Base-by-base conservation (phyloP, 2,888 invertebrate genomes). In the Anthophora plumipes region DNA sequence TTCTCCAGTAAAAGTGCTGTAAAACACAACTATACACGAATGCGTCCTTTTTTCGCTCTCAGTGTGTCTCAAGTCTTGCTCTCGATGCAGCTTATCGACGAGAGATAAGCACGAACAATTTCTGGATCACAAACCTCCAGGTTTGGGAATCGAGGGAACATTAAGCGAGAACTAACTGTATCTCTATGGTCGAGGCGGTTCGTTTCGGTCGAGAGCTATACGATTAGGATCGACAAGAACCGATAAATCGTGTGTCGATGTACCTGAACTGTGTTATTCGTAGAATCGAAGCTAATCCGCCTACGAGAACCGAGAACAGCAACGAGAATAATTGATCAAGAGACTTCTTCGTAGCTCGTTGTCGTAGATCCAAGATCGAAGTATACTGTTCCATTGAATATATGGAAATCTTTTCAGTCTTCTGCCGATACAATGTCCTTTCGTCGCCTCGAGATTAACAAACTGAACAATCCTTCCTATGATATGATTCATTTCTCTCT, bases 371-470 rank as follows among this genome's bases (percentile, higher is more conserved):
- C 59, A 22, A 52, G 20, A 54, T 54, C 63, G 64, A 50, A 43
- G 50, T 39, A 41, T 37, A n/a, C n/a, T n/a, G n/a, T n/a, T 25
- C 4, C 31, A 4, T 31, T 31, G 2, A 22, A 64, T 46, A 64
- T 72, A 72, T 63, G 72, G 61, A 63, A 64, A n/a, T n/a, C 52
- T 54, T 12, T 31, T 72, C 72, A 72, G 72, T 72, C 72, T 64
- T 72, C 55, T 54, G 43, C 71, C 17, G 63, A 71, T 54, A 43
- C 61, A 12, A 50, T 50, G 46, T 41, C 22, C 41, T 52, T 22
- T 60, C 46, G 52, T 52, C 31, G 52, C 52, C 41, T 31, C 52
- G 71, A n/a, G 22, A 50, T 39, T 25, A 20, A 11, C 67, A 25
- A 67, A 59, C 25, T 60, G 14, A 60, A 59, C 69, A 48, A 31